Evolutionary conservation across 2,113 vertebrate genomes (phyloP).

Genomic region (Eclectus roratus): DNA sequence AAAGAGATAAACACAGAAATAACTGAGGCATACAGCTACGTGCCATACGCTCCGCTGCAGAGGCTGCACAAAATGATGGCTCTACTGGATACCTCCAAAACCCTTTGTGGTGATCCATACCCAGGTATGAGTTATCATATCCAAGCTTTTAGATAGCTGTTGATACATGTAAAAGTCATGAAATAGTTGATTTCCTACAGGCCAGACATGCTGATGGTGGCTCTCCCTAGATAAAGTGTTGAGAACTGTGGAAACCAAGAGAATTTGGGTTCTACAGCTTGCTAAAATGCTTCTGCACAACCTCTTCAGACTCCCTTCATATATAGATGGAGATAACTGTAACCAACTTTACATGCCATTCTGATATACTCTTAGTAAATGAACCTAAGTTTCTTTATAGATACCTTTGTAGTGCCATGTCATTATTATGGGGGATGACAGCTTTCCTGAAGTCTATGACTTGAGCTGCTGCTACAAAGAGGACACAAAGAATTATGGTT

Average conservation of each 20-base stretch:
- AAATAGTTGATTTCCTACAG: neutral
- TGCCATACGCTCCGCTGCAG: neutral
- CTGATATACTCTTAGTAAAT: neutral
- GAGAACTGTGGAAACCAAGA: neutral
- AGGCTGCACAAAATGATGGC: neutral
- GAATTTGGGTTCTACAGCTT: neutral
- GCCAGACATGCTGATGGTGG: rapidly evolving
- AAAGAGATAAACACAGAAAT: neutral
- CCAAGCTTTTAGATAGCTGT: neutral
- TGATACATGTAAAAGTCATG: neutral
- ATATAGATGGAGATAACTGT: neutral
- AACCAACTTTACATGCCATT: neutral
- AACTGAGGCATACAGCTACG: neutral
- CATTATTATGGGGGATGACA: neutral
- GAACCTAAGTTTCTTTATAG: neutral
- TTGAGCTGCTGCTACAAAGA: neutral
- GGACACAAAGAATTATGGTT: neutral
- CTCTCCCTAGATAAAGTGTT: neutral
- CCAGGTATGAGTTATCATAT: neutral
- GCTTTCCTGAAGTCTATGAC: neutral
- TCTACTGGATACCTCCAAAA: neutral
- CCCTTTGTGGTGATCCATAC: neutral
- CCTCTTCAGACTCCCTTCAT: neutral
- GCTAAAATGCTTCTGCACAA: neutral
- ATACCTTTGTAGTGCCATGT: neutral